Base-by-base conservation (phyloP, 2,888 invertebrate species). In the Cacoxenus indagator region DNA sequence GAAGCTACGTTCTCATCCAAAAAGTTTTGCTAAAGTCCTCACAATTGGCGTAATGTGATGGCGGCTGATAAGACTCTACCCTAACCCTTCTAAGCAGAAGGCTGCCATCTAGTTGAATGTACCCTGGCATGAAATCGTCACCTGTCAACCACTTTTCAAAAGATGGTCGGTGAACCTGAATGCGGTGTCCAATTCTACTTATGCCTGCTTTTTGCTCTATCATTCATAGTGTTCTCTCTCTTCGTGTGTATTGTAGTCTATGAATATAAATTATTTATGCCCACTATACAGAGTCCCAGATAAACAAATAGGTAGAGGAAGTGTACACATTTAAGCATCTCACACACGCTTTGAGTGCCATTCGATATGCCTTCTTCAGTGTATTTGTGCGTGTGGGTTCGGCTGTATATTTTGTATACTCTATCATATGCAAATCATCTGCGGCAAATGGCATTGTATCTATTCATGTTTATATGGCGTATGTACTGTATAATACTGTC, bases 221-320 rank as follows among this genome's bases (percentile, higher is more conserved):
- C n/a, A n/a, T n/a, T n/a, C n/a, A n/a, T n/a, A n/a, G n/a, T n/a
- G n/a, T n/a, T n/a, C n/a, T n/a, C n/a, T n/a, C n/a, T n/a, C n/a
- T n/a, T n/a, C 59, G 73, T 22, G 65, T 73, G 69, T 55, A 55
- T 64, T 67, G 37, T 71, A 73, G 65, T n/a, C 54, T 67, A 67
- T 19, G 6, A 51, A 31, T 62, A 71, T 71, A 64, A 61, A 67
- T 70, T 59, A 70, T 65, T 65, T 11, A 51, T 68, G 57, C 43
- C 29, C 48, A 19, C 27, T 26, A 64, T 31, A 17, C 37, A 31
- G 14, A 1, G 43, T 65, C 43, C 11, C 45, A 43, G 43, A 43
- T 43, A 43, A 9, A 51, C 11, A 51, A 22, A 51, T 22, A 51
- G 17, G 22, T 51, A 1, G 17, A 51, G n/a, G n/a, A n/a, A n/a